Base-by-base conservation (phyloP, 2,113 vertebrate species). In the Nematolebias whitei region DNA sequence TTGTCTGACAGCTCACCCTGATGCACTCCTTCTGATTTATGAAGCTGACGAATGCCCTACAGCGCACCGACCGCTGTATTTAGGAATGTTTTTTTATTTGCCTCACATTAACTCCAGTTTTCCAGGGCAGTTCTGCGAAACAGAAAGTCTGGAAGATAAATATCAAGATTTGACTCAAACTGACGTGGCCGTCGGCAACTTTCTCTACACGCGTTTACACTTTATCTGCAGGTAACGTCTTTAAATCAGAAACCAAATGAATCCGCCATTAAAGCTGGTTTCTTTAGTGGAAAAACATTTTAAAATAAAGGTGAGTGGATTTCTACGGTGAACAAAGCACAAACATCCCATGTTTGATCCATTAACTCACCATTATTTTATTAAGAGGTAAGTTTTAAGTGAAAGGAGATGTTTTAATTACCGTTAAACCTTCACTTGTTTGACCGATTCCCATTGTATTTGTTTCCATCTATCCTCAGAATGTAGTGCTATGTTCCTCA, bases 81-180 rank as follows among this genome's bases (percentile, higher is more conserved):
- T 22, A 23, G 19, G 29, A 32, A 38, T 35, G 12, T 35, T 47
- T 52, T 16, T 12, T 22, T 13, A 49, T 1, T 14, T 12, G 20
- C 12, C 7, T 51, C 19, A 48, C 4, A 35, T 60, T 29, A 48
- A 65, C 35, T 48, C 10, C 43, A 56, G 16, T 43, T 44, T 19
- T 43, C 18, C n/a, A 32, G 4, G 24, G 32, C 26, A 5, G 67
- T 72, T 73, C 55, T 7, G 48, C 32, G 68, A 78, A 54, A 38
- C 54, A 29, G 2, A 43, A 49, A 57, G 16, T 4, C 16, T n/a
- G 43, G 14, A 43, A 44, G 7, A 44, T 18, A n/a, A 44, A 35
- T n/a, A 44, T 44, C 43, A 44, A 43, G 41, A 43, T 35, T 35
- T 1, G 32, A 35, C 32, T 35, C 32, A 35, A 35, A 35, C 9